phyloP scores from a whole-genome alignment of 2,113 vertebrate genomes.

The Archilochus colubris region DNA sequence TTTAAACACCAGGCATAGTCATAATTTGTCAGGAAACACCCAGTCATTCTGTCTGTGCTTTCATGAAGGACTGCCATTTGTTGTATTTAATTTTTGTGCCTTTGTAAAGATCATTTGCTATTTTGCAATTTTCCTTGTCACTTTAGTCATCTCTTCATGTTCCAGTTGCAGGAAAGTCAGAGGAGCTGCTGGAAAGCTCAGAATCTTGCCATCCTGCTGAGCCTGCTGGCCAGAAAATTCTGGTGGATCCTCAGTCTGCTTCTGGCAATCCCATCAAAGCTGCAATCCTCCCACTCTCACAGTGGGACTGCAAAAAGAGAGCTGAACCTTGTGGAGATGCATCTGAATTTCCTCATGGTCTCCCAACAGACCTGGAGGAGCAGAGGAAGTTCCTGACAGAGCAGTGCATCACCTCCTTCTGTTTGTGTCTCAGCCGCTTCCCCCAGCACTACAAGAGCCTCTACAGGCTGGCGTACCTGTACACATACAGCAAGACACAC shows the following conservation, averaged over 20 bases:
- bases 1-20: background rate
- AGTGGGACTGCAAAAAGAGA: constrained; percentile 82
- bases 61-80: background rate
- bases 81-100: background rate
- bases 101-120: background rate
- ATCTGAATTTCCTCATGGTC: constrained; percentile 81
- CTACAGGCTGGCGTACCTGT: constrained; percentile 93
- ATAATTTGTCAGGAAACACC: background rate
- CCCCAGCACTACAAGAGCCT: constrained; percentile 99
- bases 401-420: constrained; percentile 88
- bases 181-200: constrained; percentile 70
- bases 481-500: constrained; percentile 89
- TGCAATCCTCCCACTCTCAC: background rate
- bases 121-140: background rate
- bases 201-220: constrained; percentile 58
- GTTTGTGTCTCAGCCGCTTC: constrained; percentile 92
- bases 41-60: background rate
- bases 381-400: constrained; percentile 90
- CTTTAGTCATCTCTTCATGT: background rate
- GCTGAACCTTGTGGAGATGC: constrained; percentile 76
- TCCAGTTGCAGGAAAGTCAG: constrained; percentile 55
- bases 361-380: constrained; percentile 83
- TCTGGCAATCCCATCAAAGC: constrained; percentile 70
- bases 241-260: constrained; percentile 42
- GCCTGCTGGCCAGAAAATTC: constrained; percentile 59